Base-by-base conservation (phyloP, 2,888 invertebrate species). In the Lordiphosa andalusiaca region DNA sequence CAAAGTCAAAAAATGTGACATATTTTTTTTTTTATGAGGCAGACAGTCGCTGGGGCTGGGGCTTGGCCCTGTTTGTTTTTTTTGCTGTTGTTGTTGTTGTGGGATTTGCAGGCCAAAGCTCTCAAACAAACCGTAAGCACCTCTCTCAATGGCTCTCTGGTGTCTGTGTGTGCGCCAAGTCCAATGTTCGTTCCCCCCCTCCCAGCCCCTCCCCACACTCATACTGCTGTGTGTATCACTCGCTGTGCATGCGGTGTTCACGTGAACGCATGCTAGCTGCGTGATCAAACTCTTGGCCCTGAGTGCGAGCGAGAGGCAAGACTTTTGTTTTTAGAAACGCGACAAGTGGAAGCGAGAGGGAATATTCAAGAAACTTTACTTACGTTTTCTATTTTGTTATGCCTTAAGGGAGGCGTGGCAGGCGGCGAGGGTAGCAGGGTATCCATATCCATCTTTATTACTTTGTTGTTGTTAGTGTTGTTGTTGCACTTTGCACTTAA, bases 381-480 rank as follows among this genome's bases (percentile, higher is more conserved):
- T 88, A 89, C 89, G 71, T 88, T 87, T 80, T 86, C 84, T 44
- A 55, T 51, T 82, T 87, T 87, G 53, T 85, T 86, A 76, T 88
- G 90, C 90, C 92, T 91, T 85, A 93, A 90, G 84, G 94, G 94
- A 69, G 94, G 94, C 80, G 94, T 94, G 83, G 92, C 92, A 66
- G 94, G 94, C 82, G 94, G 94, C 78, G 94, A 94, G 80, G 93
- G 92, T 77, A 91, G 73, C 58, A 84, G 56, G 25, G 76, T 77
- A 76, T 76, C 73, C 69, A 86, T 87, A 82, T 89, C 89, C 88
- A 89, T 89, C 78, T 65, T 47, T 44, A 51, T 53, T 50, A 40
- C 49, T 53, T 12, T 57, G 30, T 54, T 38, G 41, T 53, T 16
- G 9, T 37, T 16, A 16, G 16, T 16, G 16, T 16, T 16, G 38